Percentiles rank a stretch among this genome's conserved stretches.
Evolutionary conservation across 2,888 invertebrate species (phyloP).

Genomic region (Laspeyria flexula): DNA sequence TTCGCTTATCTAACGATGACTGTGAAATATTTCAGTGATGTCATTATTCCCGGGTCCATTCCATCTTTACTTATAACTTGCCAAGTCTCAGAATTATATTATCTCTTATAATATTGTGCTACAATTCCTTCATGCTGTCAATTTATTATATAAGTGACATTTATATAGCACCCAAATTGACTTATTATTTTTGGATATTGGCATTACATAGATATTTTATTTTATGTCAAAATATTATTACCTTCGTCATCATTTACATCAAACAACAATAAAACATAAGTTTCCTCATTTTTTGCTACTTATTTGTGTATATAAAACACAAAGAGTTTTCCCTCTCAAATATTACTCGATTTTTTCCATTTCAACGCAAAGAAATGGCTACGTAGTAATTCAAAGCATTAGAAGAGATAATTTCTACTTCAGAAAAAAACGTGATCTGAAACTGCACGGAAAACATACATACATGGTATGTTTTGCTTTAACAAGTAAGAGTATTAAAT

Average conservation of each 20-base stretch:
- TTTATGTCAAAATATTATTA: too few relatives aligned
- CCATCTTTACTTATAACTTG: slow-evolving; percentile 13
- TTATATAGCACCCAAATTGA: too few relatives aligned
- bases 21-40: slow-evolving; percentile 20
- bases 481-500: too few relatives aligned
- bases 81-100: neutral
- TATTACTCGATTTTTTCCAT: neutral
- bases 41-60: slow-evolving; percentile 35
- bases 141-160: too few relatives aligned
- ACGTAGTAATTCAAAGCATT: neutral
- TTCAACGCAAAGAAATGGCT: neutral
- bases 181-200: too few relatives aligned
- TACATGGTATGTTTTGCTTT: neutral
- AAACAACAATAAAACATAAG: too few relatives aligned
- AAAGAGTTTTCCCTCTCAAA: neutral
- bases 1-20: slow-evolving; percentile 35
- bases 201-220: too few relatives aligned
- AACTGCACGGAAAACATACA: neutral
- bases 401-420: neutral
- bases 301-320: too few relatives aligned
- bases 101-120: neutral
- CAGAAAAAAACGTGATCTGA: neutral
- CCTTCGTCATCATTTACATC: too few relatives aligned
- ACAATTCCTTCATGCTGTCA: too few relatives aligned
- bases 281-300: too few relatives aligned